phyloP scores from a whole-genome alignment of 2,888 invertebrate species.

The Tineola bisselliella region DNA sequence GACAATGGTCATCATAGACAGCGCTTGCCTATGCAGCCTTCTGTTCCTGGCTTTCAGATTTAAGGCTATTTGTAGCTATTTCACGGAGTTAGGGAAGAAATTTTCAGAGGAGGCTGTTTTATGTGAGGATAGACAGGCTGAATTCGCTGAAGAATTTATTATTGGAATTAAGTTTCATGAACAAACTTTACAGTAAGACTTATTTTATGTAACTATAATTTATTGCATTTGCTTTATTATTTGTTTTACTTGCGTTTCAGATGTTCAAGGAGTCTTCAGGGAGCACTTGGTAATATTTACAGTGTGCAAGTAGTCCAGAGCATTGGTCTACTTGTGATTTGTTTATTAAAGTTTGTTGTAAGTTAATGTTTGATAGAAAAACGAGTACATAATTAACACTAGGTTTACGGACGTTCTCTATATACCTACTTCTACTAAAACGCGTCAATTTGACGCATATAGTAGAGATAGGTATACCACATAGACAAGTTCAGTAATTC shows the following conservation, averaged over 20 bases:
- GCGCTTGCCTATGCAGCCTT: constrained; percentile 27
- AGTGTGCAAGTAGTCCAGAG: constrained; percentile 37
- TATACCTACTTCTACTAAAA: too few species aligned
- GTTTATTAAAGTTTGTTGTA: constrained; percentile 37
- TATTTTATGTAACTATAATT: too few species aligned
- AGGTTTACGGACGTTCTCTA: too few species aligned
- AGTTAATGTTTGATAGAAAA: constrained; percentile 20
- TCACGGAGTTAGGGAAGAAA: constrained; percentile 22
- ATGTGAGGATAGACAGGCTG: constrained; percentile 17
- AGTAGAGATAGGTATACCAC: too few species aligned
- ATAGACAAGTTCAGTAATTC: too few species aligned
- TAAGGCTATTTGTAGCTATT: constrained; percentile 22
- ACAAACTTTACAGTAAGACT: constrained; percentile 35
- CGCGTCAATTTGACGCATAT: too few species aligned
- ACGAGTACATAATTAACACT: too few species aligned
- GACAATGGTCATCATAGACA: constrained; percentile 32
- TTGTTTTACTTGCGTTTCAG: constrained; percentile 22
- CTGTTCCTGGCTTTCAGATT: constrained; percentile 18
- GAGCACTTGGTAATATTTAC: constrained; percentile 34
- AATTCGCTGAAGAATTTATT: constrained; percentile 29
- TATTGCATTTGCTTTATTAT: neutral
- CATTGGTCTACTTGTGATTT: constrained; percentile 30
- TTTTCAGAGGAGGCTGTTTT: neutral
- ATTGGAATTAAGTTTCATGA: constrained; percentile 36
- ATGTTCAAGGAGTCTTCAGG: constrained; percentile 36